Evolutionary conservation across 2,888 invertebrate genomes (phyloP).

Genomic region (Chelonus formosanus): DNA sequence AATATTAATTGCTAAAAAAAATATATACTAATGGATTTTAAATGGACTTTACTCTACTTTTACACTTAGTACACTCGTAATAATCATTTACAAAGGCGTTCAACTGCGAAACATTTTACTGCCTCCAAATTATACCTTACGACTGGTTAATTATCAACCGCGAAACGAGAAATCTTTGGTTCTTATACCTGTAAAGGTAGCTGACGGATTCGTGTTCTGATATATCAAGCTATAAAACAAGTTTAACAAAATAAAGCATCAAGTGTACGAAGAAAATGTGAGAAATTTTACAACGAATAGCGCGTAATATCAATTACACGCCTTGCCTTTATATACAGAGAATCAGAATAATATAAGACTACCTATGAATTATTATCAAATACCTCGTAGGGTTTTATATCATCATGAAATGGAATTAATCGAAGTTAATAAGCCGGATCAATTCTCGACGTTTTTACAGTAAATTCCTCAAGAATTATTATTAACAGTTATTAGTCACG

Average conservation of each 20-base stretch:
- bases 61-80: constrained; percentile 16
- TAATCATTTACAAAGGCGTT: constrained; percentile 14
- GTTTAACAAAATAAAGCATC: constrained; percentile 7
- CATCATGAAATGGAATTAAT: not conserved
- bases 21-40: constrained; percentile 1
- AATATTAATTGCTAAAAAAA: not conserved
- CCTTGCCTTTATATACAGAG: not conserved
- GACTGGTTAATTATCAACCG: constrained; percentile 25
- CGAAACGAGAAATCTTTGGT: constrained; percentile 17
- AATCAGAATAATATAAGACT: not conserved
- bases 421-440: constrained; percentile 23
- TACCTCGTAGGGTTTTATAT: not conserved
- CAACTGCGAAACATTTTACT: constrained; percentile 21
- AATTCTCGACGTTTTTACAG: constrained; percentile 11
- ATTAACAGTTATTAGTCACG: constrained; percentile 27
- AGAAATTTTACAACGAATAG: constrained; percentile 27
- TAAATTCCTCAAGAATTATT: constrained; percentile 21
- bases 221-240: not conserved
- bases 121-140: constrained; percentile 21
- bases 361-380: constrained; percentile 15
- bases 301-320: constrained; percentile 28
- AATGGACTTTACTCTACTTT: constrained; percentile 9
- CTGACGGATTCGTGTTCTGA: not conserved
- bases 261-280: constrained; percentile 2
- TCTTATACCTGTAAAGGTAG: not conserved